A percentile compares a stretch with the other conserved stretches of the same genome.
phyloP scores from a whole-genome alignment of 2,888 invertebrate species.

The Homarus gammarus region DNA sequence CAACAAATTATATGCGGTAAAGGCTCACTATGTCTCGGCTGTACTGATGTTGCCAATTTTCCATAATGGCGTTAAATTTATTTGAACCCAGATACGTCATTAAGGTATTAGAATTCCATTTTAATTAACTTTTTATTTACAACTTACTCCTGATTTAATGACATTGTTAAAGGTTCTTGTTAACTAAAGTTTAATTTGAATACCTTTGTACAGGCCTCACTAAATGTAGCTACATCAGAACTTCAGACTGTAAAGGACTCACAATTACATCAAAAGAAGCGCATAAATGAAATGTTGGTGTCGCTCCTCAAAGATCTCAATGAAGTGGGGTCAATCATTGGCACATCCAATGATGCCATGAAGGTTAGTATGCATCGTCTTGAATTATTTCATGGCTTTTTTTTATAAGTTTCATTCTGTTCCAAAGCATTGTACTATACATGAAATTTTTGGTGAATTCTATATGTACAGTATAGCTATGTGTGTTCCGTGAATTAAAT shows the following conservation, averaged over 20 bases:
- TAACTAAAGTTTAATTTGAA: not conserved
- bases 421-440: not conserved
- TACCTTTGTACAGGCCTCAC: slow-evolving; percentile 82
- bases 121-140: too few relatives aligned
- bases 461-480: slow-evolving; percentile 4
- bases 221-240: slow-evolving; percentile 92
- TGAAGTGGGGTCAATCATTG: slow-evolving; percentile 95
- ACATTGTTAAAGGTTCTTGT: too few relatives aligned
- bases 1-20: too few relatives aligned
- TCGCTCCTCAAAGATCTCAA: slow-evolving; percentile 95
- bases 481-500: too few relatives aligned
- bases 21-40: too few relatives aligned
- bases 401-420: not conserved
- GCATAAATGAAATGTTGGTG: slow-evolving; percentile 95
- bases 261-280: slow-evolving; percentile 95
- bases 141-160: too few relatives aligned
- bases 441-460: not conserved
- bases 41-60: too few relatives aligned
- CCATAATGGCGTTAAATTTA: too few relatives aligned
- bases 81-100: too few relatives aligned
- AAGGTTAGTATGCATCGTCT: slow-evolving; percentile 80
- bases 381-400: not conserved
- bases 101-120: too few relatives aligned
- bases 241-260: slow-evolving; percentile 95
- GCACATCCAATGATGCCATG: slow-evolving; percentile 85